phyloP scores from a whole-genome alignment of 2,113 vertebrate genomes.

The Leuciscus idus region DNA sequence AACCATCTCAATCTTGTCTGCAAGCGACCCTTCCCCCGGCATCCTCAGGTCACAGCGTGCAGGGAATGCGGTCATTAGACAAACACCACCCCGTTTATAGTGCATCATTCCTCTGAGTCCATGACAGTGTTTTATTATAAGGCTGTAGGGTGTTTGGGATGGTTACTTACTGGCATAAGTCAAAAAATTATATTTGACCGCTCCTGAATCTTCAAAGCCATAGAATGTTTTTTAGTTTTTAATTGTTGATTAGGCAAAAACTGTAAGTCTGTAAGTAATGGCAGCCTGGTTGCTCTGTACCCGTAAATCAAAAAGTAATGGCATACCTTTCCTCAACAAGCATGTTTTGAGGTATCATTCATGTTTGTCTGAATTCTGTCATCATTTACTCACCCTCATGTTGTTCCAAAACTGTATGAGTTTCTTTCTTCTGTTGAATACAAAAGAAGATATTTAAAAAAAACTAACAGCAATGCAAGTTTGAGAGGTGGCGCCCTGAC shows the following conservation, averaged over 20 bases:
- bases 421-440: too few species aligned
- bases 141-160: not conserved
- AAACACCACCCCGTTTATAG: constrained; percentile 17
- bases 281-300: not conserved
- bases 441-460: too few species aligned
- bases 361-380: too few species aligned
- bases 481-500: too few species aligned
- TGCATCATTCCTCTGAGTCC: not conserved
- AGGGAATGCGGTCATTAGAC: constrained; percentile 41
- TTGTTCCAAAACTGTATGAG: too few species aligned
- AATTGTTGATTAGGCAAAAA: not conserved
- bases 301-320: not conserved
- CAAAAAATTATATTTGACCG: not conserved
- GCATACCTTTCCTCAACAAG: not conserved
- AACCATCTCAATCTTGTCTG: constrained; percentile 20
- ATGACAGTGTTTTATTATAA: constrained; percentile 1
- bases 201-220: too few species aligned
- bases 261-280: too few species aligned
- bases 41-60: constrained; percentile 11
- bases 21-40: not conserved
- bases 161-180: not conserved
- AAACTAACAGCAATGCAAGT: too few species aligned
- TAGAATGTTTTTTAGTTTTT: not conserved
- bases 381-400: too few species aligned
- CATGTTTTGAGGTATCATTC: not conserved